These are phyloP conservation scores for Nasua narica DNA, from an alignment of 2,797 vertebrate genomes.

Conservation along the genomic window DNA sequence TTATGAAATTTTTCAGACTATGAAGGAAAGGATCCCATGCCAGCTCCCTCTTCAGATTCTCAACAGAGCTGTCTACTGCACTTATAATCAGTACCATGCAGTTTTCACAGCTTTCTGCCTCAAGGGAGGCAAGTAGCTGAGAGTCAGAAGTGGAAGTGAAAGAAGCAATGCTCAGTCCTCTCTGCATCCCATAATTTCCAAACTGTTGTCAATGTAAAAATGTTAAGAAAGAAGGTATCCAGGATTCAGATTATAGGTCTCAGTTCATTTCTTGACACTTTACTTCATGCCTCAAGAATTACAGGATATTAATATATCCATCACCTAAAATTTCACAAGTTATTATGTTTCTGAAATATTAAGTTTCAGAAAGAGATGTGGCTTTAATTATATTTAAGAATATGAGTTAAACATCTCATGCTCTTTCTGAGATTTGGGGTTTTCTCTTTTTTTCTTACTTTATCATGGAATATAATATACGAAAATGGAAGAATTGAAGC, in stretches of 20 bases:
- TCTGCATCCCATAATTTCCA: not conserved
- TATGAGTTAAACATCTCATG: not conserved
- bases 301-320: not conserved
- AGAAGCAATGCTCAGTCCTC: not conserved
- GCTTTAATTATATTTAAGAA: not conserved
- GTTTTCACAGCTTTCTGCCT: not conserved
- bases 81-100: not conserved
- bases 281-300: not conserved
- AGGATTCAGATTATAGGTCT: not conserved
- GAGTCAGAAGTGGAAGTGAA: not conserved
- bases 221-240: not conserved
- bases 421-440: not conserved
- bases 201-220: not conserved
- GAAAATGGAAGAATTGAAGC: not conserved
- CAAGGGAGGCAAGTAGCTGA: not conserved
- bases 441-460: not conserved
- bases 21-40: accelerated
- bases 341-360: not conserved
- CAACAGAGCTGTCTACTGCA: not conserved
- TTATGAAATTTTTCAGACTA: not conserved
- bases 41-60: not conserved
- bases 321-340: not conserved
- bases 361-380: not conserved
- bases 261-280: not conserved
- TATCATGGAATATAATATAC: not conserved